Evolutionary conservation across 2,797 vertebrate species (phyloP).

Genomic region (Lacerta bilineata): DNA sequence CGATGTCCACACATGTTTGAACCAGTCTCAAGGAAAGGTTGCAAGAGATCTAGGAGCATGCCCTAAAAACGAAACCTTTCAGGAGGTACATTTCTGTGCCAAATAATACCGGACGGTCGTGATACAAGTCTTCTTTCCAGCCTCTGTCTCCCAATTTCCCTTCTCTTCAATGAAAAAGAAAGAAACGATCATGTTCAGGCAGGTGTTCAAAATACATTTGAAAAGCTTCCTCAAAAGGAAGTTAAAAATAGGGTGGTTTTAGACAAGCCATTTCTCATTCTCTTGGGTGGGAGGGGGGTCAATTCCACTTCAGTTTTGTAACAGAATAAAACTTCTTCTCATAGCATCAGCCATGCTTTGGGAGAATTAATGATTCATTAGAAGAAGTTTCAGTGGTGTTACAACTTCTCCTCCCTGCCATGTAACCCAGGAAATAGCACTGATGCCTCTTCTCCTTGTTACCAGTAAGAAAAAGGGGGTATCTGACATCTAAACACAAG

Average conservation of each 20-base stretch:
- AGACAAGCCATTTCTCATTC: constrained; percentile 22
- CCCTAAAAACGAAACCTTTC: not conserved
- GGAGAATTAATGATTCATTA: constrained; percentile 19
- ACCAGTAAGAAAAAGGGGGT: not conserved
- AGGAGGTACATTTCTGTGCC: not conserved
- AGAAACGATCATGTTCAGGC: no score
- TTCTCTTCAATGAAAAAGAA: not conserved
- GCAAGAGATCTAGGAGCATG: not conserved
- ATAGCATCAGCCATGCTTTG: not conserved
- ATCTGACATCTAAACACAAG: not conserved
- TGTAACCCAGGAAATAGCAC: not conserved
- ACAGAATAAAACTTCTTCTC: not conserved
- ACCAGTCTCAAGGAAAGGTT: not conserved
- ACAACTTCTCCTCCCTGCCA: constrained; percentile 14
- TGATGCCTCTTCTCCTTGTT: constrained; percentile 11
- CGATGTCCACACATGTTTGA: no score
- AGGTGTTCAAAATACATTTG: no score
- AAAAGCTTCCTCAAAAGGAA: not conserved
- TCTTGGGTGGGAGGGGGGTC: not conserved
- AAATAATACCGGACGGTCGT: not conserved
- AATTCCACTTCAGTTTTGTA: constrained; percentile 9
- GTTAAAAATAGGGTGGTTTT: constrained; percentile 9
- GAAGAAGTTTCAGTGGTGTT: constrained; percentile 25
- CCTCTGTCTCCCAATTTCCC: not conserved
- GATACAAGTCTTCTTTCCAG: not conserved